phyloP scores from a whole-genome alignment of 2,797 vertebrate genomes.

The Coilia nasus region DNA sequence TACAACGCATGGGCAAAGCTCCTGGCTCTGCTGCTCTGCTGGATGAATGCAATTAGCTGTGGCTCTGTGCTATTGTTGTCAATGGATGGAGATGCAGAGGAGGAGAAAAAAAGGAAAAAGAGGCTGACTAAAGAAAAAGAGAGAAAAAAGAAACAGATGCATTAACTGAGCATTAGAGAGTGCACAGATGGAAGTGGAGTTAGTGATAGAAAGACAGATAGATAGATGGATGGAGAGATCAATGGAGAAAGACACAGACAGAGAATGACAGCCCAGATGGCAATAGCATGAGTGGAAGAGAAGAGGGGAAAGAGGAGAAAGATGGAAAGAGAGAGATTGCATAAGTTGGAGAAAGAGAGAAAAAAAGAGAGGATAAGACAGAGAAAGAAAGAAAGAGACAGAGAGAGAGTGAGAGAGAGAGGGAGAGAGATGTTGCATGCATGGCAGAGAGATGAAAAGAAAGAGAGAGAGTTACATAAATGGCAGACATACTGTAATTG shows the following conservation, averaged over 20 bases:
- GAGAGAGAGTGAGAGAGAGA: not conserved
- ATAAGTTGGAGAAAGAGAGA: not conserved
- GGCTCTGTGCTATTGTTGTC: not conserved
- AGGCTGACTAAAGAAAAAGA: no score
- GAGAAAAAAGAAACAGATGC: no score
- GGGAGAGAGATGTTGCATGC: not conserved
- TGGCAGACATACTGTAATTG: slow-evolving; percentile 64
- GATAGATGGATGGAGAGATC: not conserved
- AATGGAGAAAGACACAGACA: not conserved
- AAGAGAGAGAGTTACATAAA: slow-evolving; percentile 28
- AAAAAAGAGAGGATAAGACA: not conserved
- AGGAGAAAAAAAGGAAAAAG: not conserved
- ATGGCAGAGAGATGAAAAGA: not conserved
- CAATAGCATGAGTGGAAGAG: not conserved
- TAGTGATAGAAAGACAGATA: not conserved
- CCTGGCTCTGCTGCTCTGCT: not conserved
- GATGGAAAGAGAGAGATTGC: not conserved
- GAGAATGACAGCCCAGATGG: not conserved
- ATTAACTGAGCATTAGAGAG: no score
- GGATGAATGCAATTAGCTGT: not conserved
- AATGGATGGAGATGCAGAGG: not conserved
- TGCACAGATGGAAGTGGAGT: no score
- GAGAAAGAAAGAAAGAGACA: not conserved
- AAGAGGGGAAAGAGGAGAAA: not conserved
- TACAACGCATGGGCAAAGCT: not conserved